Base-by-base conservation (phyloP, 2,797 vertebrate species). In the Phrynocephalus guinanensis region DNA sequence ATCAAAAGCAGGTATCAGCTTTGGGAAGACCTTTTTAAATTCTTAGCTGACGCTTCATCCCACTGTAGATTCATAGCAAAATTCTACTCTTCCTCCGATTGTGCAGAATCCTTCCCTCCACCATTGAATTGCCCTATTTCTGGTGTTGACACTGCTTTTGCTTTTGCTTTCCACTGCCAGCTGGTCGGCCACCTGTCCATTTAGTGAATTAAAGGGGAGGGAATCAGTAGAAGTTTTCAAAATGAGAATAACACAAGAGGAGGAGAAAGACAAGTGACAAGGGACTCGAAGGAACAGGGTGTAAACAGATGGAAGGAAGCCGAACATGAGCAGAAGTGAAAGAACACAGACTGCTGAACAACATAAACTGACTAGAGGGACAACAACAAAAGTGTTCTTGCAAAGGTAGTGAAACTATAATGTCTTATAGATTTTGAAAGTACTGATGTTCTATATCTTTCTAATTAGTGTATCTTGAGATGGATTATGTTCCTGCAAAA, bases 151-250 rank as follows among this genome's bases (percentile, higher is more conserved):
- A 73, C 52, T 44, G 30, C 24, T 85, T 88, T 76, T 75, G 18
- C 44, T 75, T 50, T 79, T 79, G 26, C 11, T 18, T 87, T 48
- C 1, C 20, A 26, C 52, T 76, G 60, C 71, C 86, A 87, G 56
- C 86, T 87, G 79, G 71, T 68, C 82, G 67, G 44, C 71, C 86
- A 87, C 79, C 86, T 87, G 79, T 67, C 79, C 52, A 76, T 26
- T 66, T 52, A 75, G 79, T 67, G 71, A 87, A 82, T 50, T 79
- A 86, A 82, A 80, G 30, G 10, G 71, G 67, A 50, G 44, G 72
- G 71, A 38, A 66, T 76, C n/a, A 18, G 24, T 67, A 38, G 71
- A 76, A 82, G 79, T 30, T 67, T 56, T 56, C 75, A 28, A 67
- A 87, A 87, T 72, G 60, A 82, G 68, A 87, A 71, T 71, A 76